Percentiles rank a stretch among this genome's conserved stretches.
Conservation (phyloP, 2,888 invertebrate species). For the Caenorhabditis doughertyi region DNA sequence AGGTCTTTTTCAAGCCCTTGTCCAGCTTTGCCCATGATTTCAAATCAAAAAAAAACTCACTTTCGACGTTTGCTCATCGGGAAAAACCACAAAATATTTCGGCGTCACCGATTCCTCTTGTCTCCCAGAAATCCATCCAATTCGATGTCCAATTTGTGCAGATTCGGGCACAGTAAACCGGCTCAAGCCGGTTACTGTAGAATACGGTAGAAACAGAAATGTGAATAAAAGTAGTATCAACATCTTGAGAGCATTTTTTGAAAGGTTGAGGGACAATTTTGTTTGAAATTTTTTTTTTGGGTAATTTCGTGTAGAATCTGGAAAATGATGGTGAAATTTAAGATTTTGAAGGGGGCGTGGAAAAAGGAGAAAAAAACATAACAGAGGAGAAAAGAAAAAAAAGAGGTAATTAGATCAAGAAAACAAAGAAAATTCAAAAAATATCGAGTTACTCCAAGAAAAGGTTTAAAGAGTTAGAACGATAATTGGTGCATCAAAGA, state of each 20-base stretch:
- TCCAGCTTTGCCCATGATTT: not conserved
- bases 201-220: not conserved
- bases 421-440: no score
- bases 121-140: constrained; percentile 73
- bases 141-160: constrained; percentile 71
- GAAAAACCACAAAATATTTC: constrained; percentile 78
- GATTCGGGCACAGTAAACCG: constrained; percentile 72
- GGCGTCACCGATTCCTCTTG: constrained; percentile 64
- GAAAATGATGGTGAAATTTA: no score
- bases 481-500: no score
- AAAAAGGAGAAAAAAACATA: not conserved
- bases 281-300: no score
- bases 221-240: constrained; percentile 19
- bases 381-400: no score
- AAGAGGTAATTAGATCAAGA: not conserved
- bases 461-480: no score
- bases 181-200: constrained; percentile 1
- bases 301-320: no score
- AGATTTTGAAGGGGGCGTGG: not conserved
- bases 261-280: no score
- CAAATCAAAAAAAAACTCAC: constrained; percentile 59
- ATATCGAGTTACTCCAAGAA: no score
- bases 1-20: no score
- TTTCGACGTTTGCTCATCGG: constrained; percentile 76
- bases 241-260: no score